Percentiles rank a stretch among this genome's conserved stretches.
Conservation (phyloP, 2,113 vertebrate genomes). For the Monopterus albus region DNA sequence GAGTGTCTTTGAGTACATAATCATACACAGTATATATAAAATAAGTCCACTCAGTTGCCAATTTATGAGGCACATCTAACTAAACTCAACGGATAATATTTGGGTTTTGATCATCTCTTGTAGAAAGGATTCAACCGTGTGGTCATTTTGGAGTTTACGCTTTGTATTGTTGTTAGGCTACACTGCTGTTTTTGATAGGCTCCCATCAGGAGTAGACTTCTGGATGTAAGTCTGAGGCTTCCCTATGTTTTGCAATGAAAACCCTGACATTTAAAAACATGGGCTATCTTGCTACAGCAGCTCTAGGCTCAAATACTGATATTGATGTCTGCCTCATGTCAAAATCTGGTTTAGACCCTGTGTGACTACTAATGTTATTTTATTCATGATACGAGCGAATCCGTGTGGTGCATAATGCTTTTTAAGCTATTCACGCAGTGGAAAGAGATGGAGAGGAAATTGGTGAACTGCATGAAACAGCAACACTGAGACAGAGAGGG, state of each 20-base stretch:
- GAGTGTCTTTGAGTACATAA: no score
- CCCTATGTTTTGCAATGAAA: conserved; percentile 3
- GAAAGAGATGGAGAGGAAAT: conserved; percentile 71
- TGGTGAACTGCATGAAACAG: conserved; percentile 64
- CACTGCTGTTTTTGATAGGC: no score
- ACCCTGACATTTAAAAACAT: conserved; percentile 33
- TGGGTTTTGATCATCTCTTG: no score
- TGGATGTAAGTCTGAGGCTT: no score
- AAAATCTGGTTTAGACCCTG: conserved; percentile 53
- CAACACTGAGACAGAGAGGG: conserved; percentile 43
- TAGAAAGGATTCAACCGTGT: no score
- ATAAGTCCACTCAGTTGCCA: no score
- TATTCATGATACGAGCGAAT: conserved; percentile 70
- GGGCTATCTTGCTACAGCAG: conserved; percentile 25
- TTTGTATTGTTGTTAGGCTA: no score
- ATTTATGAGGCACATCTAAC: no score
- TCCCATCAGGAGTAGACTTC: no score
- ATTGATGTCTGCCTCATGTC: conserved; percentile 38
- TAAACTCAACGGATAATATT: no score
- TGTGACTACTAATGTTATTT: conserved; percentile 51
- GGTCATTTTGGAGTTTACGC: no score
- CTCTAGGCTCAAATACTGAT: conserved; percentile 41
- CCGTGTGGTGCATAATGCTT: conserved; percentile 69
- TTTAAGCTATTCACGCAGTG: conserved; percentile 75
- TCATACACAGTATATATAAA: no score